Base-by-base conservation (phyloP, 2,888 invertebrate genomes). In the Cataglyphis livida region DNA sequence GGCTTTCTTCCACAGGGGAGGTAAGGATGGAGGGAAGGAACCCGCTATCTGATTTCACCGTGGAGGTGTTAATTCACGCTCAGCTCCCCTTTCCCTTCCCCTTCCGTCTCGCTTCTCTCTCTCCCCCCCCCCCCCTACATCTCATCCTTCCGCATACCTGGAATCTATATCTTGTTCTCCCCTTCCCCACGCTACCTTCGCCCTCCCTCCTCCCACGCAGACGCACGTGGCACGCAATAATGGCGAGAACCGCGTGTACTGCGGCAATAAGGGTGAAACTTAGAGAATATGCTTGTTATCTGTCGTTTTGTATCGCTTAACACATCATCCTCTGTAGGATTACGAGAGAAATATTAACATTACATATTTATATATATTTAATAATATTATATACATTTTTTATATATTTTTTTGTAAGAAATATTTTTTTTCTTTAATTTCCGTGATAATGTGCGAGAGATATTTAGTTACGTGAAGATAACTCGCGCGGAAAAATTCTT, bases 21-120 rank as follows among this genome's bases (percentile, higher is more conserved):
- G 89, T 81, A 86, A 89, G 89, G 82, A n/a, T n/a, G 48, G 81
- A 89, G 90, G 88, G 88, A 88, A 71, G 85, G 87, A 81, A 86
- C 84, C 15, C 87, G 87, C 88, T 94, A 94, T 94, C 94, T 93
- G 94, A 94, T 94, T 90, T 89, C 89, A 91, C 91, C 90, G 90
- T 90, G 92, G 93, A 94, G 93, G 94, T 94, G 94, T 94, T 94
- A 94, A 94, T 94, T 94, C 94, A 92, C 92, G 91, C 90, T 91
- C 90, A 84, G 74, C 84, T 83, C 84, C 82, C 73, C 84, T 3
- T 28, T 2, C 25, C 25, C 32, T n/a, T 28, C 81, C 85, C 83
- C 70, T 84, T 75, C 81, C 76, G 32, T 21, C 70, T 59, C n/a
- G 71, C 44, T 59, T 71, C 85, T 1, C 25, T 82, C 85, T n/a